phyloP scores from a whole-genome alignment of 2,888 invertebrate genomes.

The Ctena decussata region DNA sequence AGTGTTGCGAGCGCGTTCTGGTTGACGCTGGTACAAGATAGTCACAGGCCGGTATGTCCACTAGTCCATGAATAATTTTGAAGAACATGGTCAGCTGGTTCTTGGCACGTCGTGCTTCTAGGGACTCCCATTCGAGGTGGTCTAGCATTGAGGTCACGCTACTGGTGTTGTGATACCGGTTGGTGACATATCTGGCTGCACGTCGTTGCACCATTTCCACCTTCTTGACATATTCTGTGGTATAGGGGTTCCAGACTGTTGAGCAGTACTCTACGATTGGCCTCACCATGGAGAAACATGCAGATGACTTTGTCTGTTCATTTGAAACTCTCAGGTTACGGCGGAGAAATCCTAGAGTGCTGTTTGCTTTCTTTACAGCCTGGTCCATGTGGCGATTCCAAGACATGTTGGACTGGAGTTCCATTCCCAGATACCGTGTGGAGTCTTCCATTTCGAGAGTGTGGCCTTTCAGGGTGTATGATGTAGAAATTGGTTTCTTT shows the following conservation, averaged over 20 bases:
- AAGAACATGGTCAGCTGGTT: not conserved
- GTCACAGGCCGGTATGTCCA: not conserved
- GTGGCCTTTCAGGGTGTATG: not conserved
- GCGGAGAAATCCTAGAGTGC: not conserved
- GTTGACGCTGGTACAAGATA: not conserved
- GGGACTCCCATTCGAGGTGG: conserved; percentile 1
- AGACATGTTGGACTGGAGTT: not conserved
- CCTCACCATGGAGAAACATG: too few species aligned
- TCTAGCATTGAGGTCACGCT: conserved; percentile 11
- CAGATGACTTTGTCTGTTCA: not conserved
- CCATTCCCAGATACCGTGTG: not conserved
- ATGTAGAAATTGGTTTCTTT: not conserved
- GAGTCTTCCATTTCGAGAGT: not conserved
- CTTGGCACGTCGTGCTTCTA: conserved; percentile 12
- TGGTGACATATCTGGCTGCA: conserved; percentile 8
- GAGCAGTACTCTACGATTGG: too few species aligned
- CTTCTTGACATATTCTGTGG: not conserved
- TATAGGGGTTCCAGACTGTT: too few species aligned
- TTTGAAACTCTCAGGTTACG: conserved; percentile 1
- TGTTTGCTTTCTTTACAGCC: too few species aligned
- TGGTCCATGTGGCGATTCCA: too few species aligned
- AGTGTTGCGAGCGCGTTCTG: not conserved
- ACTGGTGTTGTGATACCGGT: conserved; percentile 3
- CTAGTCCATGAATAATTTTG: not conserved
- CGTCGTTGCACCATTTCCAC: not conserved